Base-by-base conservation (phyloP, 1,140 invertebrate species). In the Metopolophium dirhodum region DNA sequence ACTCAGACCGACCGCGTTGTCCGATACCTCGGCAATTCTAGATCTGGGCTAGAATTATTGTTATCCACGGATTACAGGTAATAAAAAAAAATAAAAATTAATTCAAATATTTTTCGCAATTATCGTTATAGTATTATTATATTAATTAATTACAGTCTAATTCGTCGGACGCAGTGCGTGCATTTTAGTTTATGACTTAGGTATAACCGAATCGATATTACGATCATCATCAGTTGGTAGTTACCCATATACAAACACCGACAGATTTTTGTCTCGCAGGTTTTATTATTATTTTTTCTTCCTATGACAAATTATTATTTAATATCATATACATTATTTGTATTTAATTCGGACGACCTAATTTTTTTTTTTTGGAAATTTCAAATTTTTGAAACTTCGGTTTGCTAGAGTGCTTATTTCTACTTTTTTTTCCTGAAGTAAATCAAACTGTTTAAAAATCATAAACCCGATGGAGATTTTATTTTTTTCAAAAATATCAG, bases 1-100 rank as follows among this genome's bases (percentile, higher is more conserved):
- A 90, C 89, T 45, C 22, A 89, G 11, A 61, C 57, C 54, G 89
- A 90, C 89, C 49, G 89, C 45, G 89, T 90, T 68, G 89, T 90
- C 89, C 89, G 89, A 90, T 22, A 61, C 89, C 89, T 90, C 89
- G 89, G 89, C 89, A 22, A 68, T 90, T 90, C 89, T 90, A 90
- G 89, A 90, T 61, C 89, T 90, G 57, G 57, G 61, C 89, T 90
- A 90, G 89, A 90, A 90, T 90, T 45, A 68, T 68, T 41, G 41
- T 41, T 45, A 51, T 54, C 89, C 89, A 30, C 89, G 89, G n/a
- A 61, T 26, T 20, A 90, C 89, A 90, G 89, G 89, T 90, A 90
- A 90, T 77, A 7, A 77, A 35, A 77, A 77, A 7, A 68, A 30
- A 41, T 4, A 41, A 41, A 41, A 41, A 41, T 41, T 41, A 41